A percentile compares a stretch with the other conserved stretches of the same genome.
Evolutionary conservation across 2,113 vertebrate species (phyloP).

Genomic region (Spermophilus dauricus): DNA sequence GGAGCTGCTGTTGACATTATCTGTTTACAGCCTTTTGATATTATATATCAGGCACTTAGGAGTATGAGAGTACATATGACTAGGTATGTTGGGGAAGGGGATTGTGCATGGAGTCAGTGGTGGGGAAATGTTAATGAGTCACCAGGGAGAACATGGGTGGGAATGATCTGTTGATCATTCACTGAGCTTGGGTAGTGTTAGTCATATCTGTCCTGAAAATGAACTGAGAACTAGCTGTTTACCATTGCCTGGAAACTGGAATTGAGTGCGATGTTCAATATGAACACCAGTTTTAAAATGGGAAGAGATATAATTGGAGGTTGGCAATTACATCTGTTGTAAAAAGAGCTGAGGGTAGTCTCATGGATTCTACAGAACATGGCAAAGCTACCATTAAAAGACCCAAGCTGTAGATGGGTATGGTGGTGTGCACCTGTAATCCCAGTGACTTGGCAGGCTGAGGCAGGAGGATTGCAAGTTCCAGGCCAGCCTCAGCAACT

Average conservation of each 20-base stretch:
- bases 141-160: background rate
- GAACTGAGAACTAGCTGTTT: background rate
- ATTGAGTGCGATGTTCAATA: background rate
- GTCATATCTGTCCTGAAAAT: background rate
- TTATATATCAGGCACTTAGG: background rate
- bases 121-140: background rate
- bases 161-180: background rate
- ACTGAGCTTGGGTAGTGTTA: background rate
- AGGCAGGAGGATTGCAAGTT: no score
- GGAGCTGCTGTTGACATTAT: background rate
- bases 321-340: background rate
- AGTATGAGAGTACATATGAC: background rate
- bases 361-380: constrained; percentile 5
- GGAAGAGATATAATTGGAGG: background rate
- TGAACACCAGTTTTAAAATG: background rate
- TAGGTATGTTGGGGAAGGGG: background rate
- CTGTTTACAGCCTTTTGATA: constrained; percentile 14
- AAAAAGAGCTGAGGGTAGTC: background rate
- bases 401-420: no score
- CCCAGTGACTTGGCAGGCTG: no score
- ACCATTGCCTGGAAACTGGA: background rate
- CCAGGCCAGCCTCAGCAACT: no score
- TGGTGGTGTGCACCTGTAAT: no score
- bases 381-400: background rate
- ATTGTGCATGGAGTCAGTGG: background rate